Evolutionary conservation across 2,797 vertebrate species (phyloP).

Genomic region (Spheniscus humboldti): DNA sequence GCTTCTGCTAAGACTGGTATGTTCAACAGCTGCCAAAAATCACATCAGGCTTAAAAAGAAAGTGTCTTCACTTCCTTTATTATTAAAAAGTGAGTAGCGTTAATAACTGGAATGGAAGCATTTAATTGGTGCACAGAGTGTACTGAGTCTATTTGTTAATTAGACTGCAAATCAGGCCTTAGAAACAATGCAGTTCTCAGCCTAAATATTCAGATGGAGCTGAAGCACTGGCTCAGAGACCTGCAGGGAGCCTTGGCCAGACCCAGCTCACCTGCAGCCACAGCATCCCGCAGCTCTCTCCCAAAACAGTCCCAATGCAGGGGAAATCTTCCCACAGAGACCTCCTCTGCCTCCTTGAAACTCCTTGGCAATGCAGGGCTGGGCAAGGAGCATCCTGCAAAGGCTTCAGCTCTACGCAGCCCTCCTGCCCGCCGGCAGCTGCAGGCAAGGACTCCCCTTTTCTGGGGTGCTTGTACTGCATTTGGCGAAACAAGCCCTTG

Average conservation of each 20-base stretch:
- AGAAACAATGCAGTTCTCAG: not conserved
- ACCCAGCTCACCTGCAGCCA: not conserved
- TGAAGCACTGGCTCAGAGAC: accelerated
- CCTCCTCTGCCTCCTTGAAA: too few species aligned
- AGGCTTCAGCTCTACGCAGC: not conserved
- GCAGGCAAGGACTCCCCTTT: not conserved
- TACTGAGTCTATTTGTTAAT: not conserved
- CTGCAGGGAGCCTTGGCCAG: not conserved
- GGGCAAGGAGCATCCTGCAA: not conserved
- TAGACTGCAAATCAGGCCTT: not conserved
- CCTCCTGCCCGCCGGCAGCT: not conserved
- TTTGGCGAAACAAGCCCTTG: not conserved
- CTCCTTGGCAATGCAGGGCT: accelerated
- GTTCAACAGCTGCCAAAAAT: conserved; percentile 18
- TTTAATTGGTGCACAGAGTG: not conserved
- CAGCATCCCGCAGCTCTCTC: accelerated
- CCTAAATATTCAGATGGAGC: accelerated
- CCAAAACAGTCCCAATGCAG: accelerated
- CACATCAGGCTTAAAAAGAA: not conserved
- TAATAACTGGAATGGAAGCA: not conserved
- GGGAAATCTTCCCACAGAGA: not conserved
- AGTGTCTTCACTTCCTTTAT: not conserved
- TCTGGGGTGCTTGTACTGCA: accelerated
- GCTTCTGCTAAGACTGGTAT: not conserved
- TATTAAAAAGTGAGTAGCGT: not conserved